Evolutionary conservation across 2,797 vertebrate species (phyloP).

Genomic region (Lepilemur ruficaudatus): DNA sequence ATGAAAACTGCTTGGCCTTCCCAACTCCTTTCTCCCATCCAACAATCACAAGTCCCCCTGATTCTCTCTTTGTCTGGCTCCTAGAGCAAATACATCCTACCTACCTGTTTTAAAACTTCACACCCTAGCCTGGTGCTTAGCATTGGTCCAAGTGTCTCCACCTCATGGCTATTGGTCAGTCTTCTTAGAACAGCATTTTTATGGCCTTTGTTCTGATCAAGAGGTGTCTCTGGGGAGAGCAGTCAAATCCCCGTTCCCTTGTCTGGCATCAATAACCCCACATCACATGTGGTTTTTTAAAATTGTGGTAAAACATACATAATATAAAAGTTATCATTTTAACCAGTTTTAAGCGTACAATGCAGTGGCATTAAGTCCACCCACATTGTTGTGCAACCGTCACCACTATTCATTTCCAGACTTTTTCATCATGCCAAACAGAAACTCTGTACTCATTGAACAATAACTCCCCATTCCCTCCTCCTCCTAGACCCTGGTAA

Average conservation of each 20-base stretch:
- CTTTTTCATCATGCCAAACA: not conserved
- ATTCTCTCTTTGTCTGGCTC: not conserved
- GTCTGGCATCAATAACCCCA: not conserved
- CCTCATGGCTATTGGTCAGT: not conserved
- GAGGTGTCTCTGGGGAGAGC: not conserved
- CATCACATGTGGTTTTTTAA: not conserved
- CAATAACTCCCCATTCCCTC: not conserved
- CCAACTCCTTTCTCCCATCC: not conserved
- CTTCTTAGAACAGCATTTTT: not conserved
- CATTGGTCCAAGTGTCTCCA: not conserved
- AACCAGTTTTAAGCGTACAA: not conserved
- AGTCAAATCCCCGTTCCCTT: not conserved
- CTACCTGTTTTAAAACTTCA: not conserved
- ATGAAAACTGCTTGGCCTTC: not conserved
- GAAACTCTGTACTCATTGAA: conserved; percentile 18
- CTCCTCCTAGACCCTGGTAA: not conserved
- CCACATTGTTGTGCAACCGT: not conserved
- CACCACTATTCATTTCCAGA: not conserved
- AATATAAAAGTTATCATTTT: not conserved
- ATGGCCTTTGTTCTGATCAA: not conserved
- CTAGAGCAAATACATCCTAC: not conserved
- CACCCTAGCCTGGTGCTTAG: not conserved
- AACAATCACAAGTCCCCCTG: not conserved
- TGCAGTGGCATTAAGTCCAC: not conserved
- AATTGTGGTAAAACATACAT: not conserved